A percentile compares a stretch with the other conserved stretches of the same genome.
Evolutionary conservation across 2,113 vertebrate species (phyloP).

Genomic region (Ovis aries): ARS-UI_Ramb_v3.0 NC_056068.1:25281001-25281500

Average conservation of each 20-base stretch:
- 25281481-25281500: not conserved
- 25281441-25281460: not conserved
- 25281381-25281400: not conserved
- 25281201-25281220: not conserved
- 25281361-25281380: not conserved
- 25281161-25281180: not conserved
- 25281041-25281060: not conserved
- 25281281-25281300: not conserved
- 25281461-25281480: not conserved
- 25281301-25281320: not conserved
- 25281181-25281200: not conserved
- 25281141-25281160: not conserved
- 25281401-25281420: not conserved
- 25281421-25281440: not conserved
- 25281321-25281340: not conserved
- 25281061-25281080: not conserved
- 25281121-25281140: not conserved
- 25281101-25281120: not conserved
- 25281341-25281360: not conserved
- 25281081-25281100: not conserved
- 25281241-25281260: not conserved
- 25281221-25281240: not conserved
- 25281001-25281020: not conserved
- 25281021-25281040: not conserved
- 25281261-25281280: not conserved